Evolutionary conservation across 2,888 invertebrate genomes (phyloP), one percentile per base, ranked within the genome.

Genomic region (Nowickia ferox): DNA sequence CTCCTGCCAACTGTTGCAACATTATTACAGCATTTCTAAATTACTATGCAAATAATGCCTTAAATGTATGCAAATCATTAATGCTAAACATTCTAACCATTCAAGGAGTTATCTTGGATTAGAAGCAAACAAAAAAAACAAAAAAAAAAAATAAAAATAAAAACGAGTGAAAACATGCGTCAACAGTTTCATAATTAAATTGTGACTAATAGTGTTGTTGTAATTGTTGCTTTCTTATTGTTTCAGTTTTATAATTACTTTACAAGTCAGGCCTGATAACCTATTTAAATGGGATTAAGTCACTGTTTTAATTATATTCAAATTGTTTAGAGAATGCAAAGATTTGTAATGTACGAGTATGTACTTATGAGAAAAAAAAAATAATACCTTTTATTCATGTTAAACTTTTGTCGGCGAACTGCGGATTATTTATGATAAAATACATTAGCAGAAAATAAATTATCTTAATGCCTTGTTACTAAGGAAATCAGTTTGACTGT

Each of bases 221-320:
- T 17, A 10, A 1, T 44, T 11, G 46, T 72, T 65, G 38, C 44
- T 75, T 48, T 74, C 42, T 51, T 48, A 72, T 80, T 80, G 66
- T 74, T 74, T 66, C 17, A 48, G 13, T 42, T 83, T 57, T 19
- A 59, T 72, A 40, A 44, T 65, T 48, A 71, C 68, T 78, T 78
- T 72, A 53, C 40, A 40, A 75, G 74, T 81, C 66, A 74, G 68
- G 51, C 59, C 53, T 81, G 81, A 85, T 85, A 85, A 85, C 85
- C 85, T 74, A 78, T 63, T 75, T 85, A 48, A 74, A 13, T 82
- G 63, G 38, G 68, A 82, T 82, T 85, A 74, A 77, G 82, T 81
- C 76, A 53, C n/a, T 30, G 15, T 46, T 59, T 57, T 57, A 63
- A 72, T 71, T 72, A 66, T 19, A 78, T 59, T 40, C 40, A 65